phyloP scores from a whole-genome alignment of 2,113 vertebrate genomes.

The Aptenodytes forsteri region DNA sequence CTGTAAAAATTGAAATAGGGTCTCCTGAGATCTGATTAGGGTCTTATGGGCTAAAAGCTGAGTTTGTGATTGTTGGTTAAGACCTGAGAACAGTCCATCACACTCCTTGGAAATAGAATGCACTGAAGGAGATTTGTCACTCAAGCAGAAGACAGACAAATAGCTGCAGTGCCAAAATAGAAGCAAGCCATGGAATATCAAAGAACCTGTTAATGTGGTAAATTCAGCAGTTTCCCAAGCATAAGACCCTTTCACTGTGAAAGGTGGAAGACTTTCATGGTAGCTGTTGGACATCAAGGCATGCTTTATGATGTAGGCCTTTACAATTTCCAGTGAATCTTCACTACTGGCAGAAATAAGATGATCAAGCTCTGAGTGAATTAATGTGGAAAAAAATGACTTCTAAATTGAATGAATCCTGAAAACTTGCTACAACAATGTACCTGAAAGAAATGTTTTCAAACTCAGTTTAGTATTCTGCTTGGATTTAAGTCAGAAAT shows the following conservation, averaged over 20 bases:
- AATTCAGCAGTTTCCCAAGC: background rate
- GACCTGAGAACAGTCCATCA: background rate
- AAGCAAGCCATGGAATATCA: background rate
- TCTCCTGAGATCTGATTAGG: background rate
- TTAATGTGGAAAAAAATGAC: background rate
- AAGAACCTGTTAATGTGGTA: background rate
- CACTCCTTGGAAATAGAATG: background rate
- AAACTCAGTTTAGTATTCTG: background rate
- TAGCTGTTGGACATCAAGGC: background rate
- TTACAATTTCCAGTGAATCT: background rate
- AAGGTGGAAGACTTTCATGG: background rate
- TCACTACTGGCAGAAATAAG: background rate
- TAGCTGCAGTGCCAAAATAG: background rate
- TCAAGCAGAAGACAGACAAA: background rate
- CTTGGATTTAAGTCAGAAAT: background rate
- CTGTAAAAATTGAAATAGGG: background rate
- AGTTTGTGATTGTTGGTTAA: background rate
- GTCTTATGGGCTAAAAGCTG: background rate
- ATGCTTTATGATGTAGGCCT: background rate
- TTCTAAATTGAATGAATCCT: background rate
- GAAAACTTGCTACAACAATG: background rate
- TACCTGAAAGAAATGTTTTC: background rate
- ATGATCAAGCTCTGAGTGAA: background rate
- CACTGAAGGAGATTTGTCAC: background rate
- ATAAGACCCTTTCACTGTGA: background rate